Conservation (phyloP, 2,113 vertebrate species). For the Opisthocomus hoazin region DNA sequence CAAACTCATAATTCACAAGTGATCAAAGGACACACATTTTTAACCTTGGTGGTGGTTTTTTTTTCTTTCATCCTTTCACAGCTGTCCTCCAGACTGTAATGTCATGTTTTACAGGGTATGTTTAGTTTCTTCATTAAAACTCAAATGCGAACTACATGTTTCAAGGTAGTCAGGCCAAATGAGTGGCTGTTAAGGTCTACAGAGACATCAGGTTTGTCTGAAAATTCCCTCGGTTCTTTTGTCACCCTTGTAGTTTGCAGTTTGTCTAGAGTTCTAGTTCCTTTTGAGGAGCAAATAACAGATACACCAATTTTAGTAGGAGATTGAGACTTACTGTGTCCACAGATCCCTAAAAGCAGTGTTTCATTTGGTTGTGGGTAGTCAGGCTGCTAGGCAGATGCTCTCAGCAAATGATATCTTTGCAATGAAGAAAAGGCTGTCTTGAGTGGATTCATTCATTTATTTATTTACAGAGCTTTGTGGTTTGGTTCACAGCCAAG, state of each 20-base stretch:
- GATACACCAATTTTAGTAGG: neutral
- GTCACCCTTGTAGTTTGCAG: neutral
- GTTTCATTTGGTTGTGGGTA: neutral
- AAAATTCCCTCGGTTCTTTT: neutral
- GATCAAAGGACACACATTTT: neutral
- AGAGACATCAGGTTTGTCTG: neutral
- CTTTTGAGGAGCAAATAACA: neutral
- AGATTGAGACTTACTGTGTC: neutral
- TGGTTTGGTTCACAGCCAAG: neutral
- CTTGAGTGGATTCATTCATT: neutral
- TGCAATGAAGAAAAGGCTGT: neutral
- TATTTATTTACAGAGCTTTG: neutral
- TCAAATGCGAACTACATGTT: neutral
- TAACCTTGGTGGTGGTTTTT: slow-evolving; percentile 21
- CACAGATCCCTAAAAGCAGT: neutral
- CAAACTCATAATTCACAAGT: neutral
- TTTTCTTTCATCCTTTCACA: neutral
- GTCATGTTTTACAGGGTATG: neutral
- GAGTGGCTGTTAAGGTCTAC: neutral
- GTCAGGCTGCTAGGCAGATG: neutral
- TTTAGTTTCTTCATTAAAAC: neutral
- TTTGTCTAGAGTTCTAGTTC: neutral
- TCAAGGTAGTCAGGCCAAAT: neutral
- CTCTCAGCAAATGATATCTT: neutral
- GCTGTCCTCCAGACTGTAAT: neutral